phyloP scores from a whole-genome alignment of 2,797 vertebrate species.

The Rhabdomys pumilio region DNA sequence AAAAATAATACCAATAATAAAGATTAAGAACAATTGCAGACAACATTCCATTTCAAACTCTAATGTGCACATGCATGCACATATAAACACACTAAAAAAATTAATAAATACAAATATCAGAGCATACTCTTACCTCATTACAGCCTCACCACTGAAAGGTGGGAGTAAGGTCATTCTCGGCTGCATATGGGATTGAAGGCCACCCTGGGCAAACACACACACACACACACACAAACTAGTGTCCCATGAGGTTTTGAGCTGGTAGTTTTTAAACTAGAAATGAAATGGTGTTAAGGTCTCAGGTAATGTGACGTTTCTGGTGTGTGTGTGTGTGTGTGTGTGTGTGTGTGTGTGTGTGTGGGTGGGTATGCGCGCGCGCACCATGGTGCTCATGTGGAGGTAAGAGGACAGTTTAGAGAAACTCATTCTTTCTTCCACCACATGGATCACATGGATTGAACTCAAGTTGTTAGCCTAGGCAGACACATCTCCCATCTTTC shows the following conservation, averaged over 20 bases:
- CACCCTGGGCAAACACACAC: neutral
- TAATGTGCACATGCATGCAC: neutral
- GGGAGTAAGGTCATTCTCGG: neutral
- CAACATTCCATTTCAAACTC: neutral
- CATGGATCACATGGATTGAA: neutral
- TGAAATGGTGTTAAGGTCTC: constrained; percentile 22
- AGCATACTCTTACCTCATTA: neutral
- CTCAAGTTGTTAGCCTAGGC: neutral
- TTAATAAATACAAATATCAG: neutral
- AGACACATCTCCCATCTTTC: neutral
- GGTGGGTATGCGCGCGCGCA: neutral
- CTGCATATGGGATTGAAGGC: neutral
- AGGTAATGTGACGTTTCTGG: neutral
- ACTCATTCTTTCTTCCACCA: neutral
- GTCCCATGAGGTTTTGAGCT: neutral
- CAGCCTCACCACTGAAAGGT: neutral
- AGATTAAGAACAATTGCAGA: neutral
- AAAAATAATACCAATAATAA: neutral
- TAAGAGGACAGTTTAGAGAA: neutral
- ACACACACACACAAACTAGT: neutral
- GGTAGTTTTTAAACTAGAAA: constrained; percentile 33
- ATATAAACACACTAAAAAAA: neutral
- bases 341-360: neutral
- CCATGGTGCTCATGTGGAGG: no score
- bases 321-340: neutral